A percentile compares a stretch with the other conserved stretches of the same genome.
phyloP scores from a whole-genome alignment of 2,113 vertebrate species.

The Martes martes region DNA sequence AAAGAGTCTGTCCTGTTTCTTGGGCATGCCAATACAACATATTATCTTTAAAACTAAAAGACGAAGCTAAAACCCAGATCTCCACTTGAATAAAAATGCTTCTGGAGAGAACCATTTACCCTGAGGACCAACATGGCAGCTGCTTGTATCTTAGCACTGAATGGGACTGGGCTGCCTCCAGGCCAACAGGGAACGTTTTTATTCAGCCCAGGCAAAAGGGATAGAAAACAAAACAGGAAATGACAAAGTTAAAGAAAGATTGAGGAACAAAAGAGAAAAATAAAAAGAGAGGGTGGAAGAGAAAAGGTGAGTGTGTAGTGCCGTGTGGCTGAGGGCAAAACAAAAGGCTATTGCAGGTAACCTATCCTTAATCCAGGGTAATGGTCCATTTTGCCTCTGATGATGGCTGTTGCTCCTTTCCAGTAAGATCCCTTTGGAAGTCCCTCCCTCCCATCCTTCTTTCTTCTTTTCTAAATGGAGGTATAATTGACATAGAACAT shows the following conservation, averaged over 20 bases:
- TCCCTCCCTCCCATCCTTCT: background rate
- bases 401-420: background rate
- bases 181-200: background rate
- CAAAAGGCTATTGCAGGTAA: background rate
- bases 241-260: background rate
- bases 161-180: background rate
- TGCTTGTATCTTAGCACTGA: background rate
- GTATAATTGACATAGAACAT: background rate
- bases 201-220: background rate
- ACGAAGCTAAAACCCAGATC: background rate
- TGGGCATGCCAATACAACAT: background rate
- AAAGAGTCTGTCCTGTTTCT: background rate
- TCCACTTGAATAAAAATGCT: constrained; percentile 10
- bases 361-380: accelerated
- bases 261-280: background rate
- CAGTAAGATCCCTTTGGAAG: background rate
- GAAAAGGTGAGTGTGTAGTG: background rate
- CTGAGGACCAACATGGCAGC: background rate
- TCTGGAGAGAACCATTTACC: background rate
- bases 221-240: background rate
- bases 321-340: background rate
- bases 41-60: constrained; percentile 22
- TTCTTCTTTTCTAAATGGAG: background rate
- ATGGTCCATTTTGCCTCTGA: background rate
- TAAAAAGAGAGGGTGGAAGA: background rate